Base-by-base conservation (phyloP, 2,888 invertebrate genomes). In the Cosmopolites sordidus region DNA sequence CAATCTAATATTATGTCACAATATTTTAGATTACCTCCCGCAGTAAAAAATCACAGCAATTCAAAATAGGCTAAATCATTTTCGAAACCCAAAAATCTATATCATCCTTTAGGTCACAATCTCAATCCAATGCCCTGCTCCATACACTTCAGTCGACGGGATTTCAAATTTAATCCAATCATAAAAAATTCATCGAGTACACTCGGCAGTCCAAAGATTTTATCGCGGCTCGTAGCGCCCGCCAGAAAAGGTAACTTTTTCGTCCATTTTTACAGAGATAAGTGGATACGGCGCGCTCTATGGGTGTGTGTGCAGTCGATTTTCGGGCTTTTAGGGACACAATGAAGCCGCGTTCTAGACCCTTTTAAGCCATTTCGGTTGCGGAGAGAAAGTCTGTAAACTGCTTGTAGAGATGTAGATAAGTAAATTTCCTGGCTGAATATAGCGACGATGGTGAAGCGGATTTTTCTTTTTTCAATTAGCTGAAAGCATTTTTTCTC, bases 321-420 rank as follows among this genome's bases (percentile, higher is more conserved):
- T 43, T 37, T 45, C 16, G 14, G 45, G 45, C 45, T 45, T 45
- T 45, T 45, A 44, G 14, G 38, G 38, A 37, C 16, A 45, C 45
- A 45, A 45, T 45, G 22, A 45, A 16, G 45, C 38, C 30, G 38
- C 45, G 38, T 18, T 45, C 38, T n/a, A 18, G 45, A 38, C 45
- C 38, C 37, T 45, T 45, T 45, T 45, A 45, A 45, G 45, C 45
- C 30, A 29, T 45, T 45, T 45, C 38, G 45, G 38, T 45, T 12
- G 38, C 33, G 18, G 18, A 17, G 8, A 22, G 37, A 18, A 18
- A 45, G 45, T 45, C 45, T 45, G 22, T 45, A 45, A 45, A 45
- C 38, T 17, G 45, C 38, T 45, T 17, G 45, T 18, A 6, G 22
- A 45, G 38, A 45, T 38, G 18, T 17, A 45, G 37, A 45, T 45